Base-by-base conservation (phyloP, 2,888 invertebrate genomes). In the Anagyrus pseudococci region DNA sequence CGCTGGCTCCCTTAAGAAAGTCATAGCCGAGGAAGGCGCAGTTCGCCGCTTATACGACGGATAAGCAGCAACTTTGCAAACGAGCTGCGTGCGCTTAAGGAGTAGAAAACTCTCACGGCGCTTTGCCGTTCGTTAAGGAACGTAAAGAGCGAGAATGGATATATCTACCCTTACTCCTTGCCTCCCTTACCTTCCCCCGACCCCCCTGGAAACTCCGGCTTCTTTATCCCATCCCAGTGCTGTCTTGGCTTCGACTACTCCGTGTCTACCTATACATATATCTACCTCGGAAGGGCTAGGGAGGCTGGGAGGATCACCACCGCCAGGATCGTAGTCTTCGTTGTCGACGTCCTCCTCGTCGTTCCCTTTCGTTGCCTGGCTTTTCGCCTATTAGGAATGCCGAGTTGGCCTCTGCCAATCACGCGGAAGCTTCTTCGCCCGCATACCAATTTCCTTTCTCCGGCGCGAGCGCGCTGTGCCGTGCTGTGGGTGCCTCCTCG, bases 371-470 rank as follows among this genome's bases (percentile, higher is more conserved):
- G 10, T 29, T 10, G 25, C 29, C 26, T 33, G 53, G 33, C 58
- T 48, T 57, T 41, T 58, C 58, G 43, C 44, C 68, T 70, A 72
- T 73, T 72, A 71, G 71, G 69, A 72, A 74, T 75, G 73, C 72
- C 64, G 64, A 60, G 70, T 69, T 68, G 68, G 71, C 70, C 72
- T 69, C 70, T 74, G 72, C 73, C 74, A 73, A 75, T 75, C 75
- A 75, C 68, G 68, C 68, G 68, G 68, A 71, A 70, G 69, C 70
- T 56, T 20, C 69, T 61, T 63, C 66, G 54, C 62, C 70, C 68
- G 73, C 74, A 75, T 74, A 75, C 69, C 69, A 75, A 75, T 75
- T 70, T 71, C 72, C 71, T 68, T 62, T 53, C 47, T 65, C 58
- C 48, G 29, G 29, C 10, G 10, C 29, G 10, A 10, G 29, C 10